Conservation (phyloP, 2,797 vertebrate genomes). For the Myotis myotis region DNA sequence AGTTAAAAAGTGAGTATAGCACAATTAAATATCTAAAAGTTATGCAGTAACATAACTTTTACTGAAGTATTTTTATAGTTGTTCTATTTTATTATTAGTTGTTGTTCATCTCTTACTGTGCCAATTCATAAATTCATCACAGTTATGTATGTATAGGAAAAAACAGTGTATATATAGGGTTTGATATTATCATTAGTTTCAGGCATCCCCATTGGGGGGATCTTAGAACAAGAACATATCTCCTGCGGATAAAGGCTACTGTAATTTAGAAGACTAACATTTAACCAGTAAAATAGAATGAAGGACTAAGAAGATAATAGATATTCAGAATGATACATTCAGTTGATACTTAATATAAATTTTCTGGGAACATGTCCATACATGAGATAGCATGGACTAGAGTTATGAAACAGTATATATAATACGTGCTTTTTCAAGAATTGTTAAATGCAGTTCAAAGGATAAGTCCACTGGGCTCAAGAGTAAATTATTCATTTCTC, state of each 20-base stretch:
- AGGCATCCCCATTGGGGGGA: not conserved
- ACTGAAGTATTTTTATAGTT: not conserved
- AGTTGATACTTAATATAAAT: conserved; percentile 10
- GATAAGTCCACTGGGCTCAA: not conserved
- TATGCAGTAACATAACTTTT: not conserved
- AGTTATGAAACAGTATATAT: not conserved
- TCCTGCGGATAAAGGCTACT: not conserved
- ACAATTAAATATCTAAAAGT: not conserved
- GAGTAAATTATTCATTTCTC: conserved; percentile 24
- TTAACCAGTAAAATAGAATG: conserved; percentile 27
- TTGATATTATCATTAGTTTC: not conserved
- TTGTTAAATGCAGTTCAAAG: not conserved
- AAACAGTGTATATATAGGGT: not conserved
- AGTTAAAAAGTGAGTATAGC: not conserved
- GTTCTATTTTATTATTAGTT: not conserved
- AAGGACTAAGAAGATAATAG: not conserved
- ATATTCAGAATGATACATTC: conserved; percentile 36
- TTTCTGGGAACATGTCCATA: not conserved
- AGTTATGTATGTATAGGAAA: not conserved
- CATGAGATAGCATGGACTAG: not conserved
- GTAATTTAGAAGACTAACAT: conserved; percentile 22
- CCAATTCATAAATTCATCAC: not conserved
- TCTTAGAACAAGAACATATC: not conserved
- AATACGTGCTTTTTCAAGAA: conserved; percentile 56
- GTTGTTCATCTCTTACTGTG: not conserved